Conservation (phyloP, 1,140 invertebrate species). For the Anastatus disparis region DNA sequence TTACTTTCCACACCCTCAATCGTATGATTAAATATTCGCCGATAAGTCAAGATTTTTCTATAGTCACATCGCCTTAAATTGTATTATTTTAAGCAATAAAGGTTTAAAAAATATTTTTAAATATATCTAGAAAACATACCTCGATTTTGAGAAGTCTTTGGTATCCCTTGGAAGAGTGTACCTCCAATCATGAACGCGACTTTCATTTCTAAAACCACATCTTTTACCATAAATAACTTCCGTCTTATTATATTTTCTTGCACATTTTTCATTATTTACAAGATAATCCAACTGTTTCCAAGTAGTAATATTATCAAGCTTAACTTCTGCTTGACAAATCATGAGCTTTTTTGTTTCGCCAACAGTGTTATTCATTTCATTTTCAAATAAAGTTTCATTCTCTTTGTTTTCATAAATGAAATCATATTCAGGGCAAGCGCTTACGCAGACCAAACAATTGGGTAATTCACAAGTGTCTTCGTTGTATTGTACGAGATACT, state of each 20-base stretch:
- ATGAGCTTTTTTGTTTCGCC: no score
- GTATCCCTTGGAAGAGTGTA: background rate
- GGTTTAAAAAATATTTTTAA: no score
- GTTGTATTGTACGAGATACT: constrained; percentile 2
- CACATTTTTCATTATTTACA: background rate
- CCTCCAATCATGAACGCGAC: background rate
- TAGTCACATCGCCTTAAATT: no score
- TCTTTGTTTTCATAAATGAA: background rate
- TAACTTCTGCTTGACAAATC: background rate
- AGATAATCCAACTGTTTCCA: background rate
- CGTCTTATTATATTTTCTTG: background rate
- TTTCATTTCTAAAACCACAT: background rate
- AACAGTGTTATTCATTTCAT: no score
- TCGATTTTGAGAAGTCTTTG: background rate
- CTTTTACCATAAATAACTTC: background rate
- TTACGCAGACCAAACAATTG: background rate
- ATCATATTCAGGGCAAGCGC: background rate
- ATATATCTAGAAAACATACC: background rate
- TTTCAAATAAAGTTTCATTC: no score
- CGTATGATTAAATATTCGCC: no score
- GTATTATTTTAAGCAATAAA: no score
- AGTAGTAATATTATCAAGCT: background rate
- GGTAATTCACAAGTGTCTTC: background rate
- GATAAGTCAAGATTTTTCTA: no score
- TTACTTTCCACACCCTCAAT: no score